These are phyloP conservation scores for Monomorium pharaonis DNA, from an alignment of 1,140 invertebrate species.

Conservation along the genomic window DNA sequence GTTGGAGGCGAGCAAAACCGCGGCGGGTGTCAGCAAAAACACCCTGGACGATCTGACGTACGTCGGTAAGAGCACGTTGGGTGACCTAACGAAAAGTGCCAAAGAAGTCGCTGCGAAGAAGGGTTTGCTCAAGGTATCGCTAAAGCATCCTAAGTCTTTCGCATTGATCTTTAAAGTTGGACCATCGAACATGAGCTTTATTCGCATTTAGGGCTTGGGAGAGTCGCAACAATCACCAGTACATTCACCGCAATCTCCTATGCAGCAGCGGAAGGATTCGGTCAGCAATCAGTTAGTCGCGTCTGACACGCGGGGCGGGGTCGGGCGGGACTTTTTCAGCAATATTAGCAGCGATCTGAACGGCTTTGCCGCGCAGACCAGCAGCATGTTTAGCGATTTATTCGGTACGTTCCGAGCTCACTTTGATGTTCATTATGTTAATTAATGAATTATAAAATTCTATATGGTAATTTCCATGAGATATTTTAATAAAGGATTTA, in stretches of 20 bases:
- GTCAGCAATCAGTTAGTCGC: constrained; percentile 81
- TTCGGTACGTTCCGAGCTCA: constrained; percentile 87
- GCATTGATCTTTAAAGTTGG: background rate
- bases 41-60: constrained; percentile 95
- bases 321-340: constrained; percentile 94
- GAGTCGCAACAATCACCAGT: constrained; percentile 83
- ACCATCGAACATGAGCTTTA: background rate
- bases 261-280: constrained; percentile 80
- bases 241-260: constrained; percentile 70
- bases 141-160: background rate
- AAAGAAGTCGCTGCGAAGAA: constrained; percentile 95
- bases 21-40: constrained; percentile 94
- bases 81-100: constrained; percentile 95
- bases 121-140: constrained; percentile 90
- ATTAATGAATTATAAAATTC: constrained; percentile 29
- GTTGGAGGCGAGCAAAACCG: constrained; percentile 94
- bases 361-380: constrained; percentile 94
- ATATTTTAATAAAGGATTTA: background rate
- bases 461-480: background rate
- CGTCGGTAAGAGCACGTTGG: constrained; percentile 93
- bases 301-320: constrained; percentile 78
- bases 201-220: constrained; percentile 78
- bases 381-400: constrained; percentile 96
- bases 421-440: too few relatives aligned
- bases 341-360: constrained; percentile 96